Base-by-base conservation (phyloP, 2,888 invertebrate species). In the Adelphocoris suturalis region DNA sequence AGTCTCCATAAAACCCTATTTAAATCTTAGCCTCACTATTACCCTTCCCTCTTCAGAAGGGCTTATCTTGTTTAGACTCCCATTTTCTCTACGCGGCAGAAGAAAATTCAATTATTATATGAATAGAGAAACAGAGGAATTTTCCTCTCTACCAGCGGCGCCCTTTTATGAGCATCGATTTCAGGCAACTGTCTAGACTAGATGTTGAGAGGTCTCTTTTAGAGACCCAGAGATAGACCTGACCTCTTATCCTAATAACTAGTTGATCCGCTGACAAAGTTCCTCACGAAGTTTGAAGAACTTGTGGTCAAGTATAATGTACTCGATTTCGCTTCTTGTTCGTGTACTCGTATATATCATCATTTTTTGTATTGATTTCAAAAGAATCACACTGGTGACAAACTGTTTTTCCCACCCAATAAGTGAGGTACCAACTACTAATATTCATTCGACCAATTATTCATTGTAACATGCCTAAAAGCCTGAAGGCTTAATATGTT, bases 1-100 rank as follows among this genome's bases (percentile, higher is more conserved):
- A 68, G 23, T 68, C 68, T 68, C 68, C 68, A 23, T 68, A 23
- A 68, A 68, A 68, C n/a, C 23, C 68, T 68, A 68, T 68, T 68
- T 68, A 23, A 68, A 68, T 68, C 68, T 23, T 68, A 23, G 61
- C 16, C 61, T 61, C 16, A 61, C 61, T 61, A 52, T 13, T 52
- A 52, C 52, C 16, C 19, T 19, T 11, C 27, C 23, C 68, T 23
- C 27, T 68, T 68, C 68, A 68, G 68, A 19, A 68, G 68, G 68
- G 23, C 19, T 68, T 68, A 68, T 68, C 68, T 68, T 23, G 68
- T 68, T 68, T 68, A 68, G 68, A 23, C 68, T 68, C 23, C 68
- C 23, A 68, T 68, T 68, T 68, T 23, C 68, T 68, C 12, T 13
- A 19, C 68, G 68, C 68, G 68, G 23, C 23, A 19, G 23, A 23